Evolutionary conservation across 1,140 invertebrate genomes (phyloP).

Genomic region (Oscheius sp.): DNA sequence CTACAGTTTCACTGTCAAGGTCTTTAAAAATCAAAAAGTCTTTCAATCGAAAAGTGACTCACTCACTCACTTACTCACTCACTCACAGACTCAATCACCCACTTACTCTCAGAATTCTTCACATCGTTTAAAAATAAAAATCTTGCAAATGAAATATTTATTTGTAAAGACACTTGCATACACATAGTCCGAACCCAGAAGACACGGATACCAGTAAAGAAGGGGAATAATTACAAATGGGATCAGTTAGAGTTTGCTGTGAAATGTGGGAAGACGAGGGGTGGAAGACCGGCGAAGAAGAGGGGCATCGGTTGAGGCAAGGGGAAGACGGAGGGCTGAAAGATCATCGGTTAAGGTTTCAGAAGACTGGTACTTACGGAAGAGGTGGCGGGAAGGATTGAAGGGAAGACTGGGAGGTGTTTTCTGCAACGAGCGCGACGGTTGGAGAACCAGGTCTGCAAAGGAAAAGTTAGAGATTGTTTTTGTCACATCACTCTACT

Average conservation of each 20-base stretch:
- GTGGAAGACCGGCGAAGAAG: not conserved
- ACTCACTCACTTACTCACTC: not conserved
- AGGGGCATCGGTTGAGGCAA: constrained; percentile 3
- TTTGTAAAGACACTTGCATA: not conserved
- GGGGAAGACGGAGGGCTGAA: not conserved
- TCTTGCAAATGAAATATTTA: not conserved
- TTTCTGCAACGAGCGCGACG: constrained; percentile 53
- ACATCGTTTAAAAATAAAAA: too few species aligned
- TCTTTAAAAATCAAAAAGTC: not conserved
- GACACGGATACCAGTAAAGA: not conserved
- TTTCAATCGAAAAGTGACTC: not conserved
- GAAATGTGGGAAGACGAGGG: not conserved
- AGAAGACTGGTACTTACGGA: not conserved
- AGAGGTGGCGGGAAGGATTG: not conserved
- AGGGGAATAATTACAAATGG: not conserved
- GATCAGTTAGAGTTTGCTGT: not conserved
- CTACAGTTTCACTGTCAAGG: not conserved
- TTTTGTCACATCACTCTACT: too few species aligned
- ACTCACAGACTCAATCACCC: not conserved
- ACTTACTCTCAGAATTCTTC: too few species aligned
- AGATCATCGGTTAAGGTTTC: not conserved
- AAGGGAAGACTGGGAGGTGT: constrained; percentile 19
- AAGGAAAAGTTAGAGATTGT: constrained; percentile 7
- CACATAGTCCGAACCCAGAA: not conserved
- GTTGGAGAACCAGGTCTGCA: constrained; percentile 58